Conservation (phyloP, 2,888 invertebrate species). For the Ellobium chinense region DNA sequence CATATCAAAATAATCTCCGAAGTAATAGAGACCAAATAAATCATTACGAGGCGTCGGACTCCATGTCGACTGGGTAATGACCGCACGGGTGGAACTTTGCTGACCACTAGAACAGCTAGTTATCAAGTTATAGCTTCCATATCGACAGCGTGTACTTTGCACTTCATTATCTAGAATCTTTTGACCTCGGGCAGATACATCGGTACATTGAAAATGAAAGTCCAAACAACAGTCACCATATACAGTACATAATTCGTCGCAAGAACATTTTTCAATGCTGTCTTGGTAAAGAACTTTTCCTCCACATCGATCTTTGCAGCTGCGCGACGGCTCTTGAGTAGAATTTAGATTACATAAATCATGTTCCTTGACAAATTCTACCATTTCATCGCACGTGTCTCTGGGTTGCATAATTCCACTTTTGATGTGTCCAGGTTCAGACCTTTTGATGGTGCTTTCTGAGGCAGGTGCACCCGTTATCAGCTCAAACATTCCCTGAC, state of each 20-base stretch:
- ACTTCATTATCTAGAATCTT: neutral
- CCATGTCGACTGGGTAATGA: neutral
- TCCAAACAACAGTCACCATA: neutral
- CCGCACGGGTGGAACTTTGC: neutral
- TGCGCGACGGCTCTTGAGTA: neutral
- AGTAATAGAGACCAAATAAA: neutral
- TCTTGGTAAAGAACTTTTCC: neutral
- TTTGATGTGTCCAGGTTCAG: too few species aligned
- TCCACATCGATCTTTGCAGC: neutral
- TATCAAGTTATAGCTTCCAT: neutral
- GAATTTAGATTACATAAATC: too few species aligned
- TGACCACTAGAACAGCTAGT: neutral
- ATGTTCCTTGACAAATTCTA: too few species aligned
- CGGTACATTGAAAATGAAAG: neutral
- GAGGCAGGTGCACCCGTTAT: too few species aligned
- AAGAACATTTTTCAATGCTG: neutral
- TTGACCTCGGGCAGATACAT: neutral
- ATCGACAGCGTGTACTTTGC: too few species aligned
- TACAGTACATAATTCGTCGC: neutral
- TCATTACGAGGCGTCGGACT: neutral
- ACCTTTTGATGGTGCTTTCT: too few species aligned
- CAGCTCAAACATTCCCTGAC: too few species aligned
- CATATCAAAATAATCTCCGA: neutral
- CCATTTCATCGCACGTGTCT: too few species aligned
- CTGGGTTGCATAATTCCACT: too few species aligned